phyloP scores from a whole-genome alignment of 1,140 invertebrate species.

The Euglossa dilemma region DNA sequence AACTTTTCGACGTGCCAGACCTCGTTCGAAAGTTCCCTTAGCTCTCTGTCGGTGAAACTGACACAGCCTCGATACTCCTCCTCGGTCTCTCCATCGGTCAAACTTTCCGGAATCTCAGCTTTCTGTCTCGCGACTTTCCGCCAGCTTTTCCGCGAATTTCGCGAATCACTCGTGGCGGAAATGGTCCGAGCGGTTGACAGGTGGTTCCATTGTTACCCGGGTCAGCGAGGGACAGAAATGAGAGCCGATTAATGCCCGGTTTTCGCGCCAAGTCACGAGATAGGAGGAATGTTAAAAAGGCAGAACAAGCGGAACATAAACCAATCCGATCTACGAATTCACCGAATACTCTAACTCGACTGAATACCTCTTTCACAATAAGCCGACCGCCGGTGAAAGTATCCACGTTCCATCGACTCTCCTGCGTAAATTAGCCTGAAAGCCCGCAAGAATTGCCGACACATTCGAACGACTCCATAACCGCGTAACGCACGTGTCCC shows the following conservation, averaged over 20 bases:
- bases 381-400: background rate
- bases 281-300: background rate
- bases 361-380: conserved; percentile 4
- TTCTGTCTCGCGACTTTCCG: too few species aligned
- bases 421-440: background rate
- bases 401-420: background rate
- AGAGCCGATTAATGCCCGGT: background rate
- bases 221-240: too few species aligned
- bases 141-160: background rate
- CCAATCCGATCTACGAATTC: background rate
- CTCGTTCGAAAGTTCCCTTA: background rate
- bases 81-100: background rate
- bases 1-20: conserved; percentile 13
- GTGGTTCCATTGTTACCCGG: too few species aligned
- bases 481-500: background rate
- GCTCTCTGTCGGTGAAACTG: background rate
- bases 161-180: too few species aligned
- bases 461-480: background rate
- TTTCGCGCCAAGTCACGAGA: background rate
- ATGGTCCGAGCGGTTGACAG: too few species aligned
- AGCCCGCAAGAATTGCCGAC: background rate
- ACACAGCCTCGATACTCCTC: background rate
- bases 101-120: background rate
- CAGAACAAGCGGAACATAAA: background rate
- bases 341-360: background rate